phyloP scores from a whole-genome alignment of 1,140 invertebrate species.

The Ceratosolen fusciceps region DNA sequence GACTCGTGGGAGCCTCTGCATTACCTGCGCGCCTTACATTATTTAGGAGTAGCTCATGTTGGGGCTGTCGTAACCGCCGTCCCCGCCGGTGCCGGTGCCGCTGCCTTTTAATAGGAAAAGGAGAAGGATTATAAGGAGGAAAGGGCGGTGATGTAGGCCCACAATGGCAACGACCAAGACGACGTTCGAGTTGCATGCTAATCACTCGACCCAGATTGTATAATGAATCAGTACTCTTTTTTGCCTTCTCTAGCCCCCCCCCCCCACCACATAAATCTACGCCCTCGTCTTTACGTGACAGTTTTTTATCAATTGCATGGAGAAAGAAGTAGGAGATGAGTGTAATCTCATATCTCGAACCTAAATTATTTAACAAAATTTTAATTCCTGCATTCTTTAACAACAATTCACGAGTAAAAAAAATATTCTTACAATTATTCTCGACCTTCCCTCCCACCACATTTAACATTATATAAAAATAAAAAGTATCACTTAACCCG shows the following conservation, averaged over 20 bases:
- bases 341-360: too few relatives aligned
- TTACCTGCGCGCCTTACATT: slow-evolving; percentile 63
- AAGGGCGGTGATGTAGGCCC: too few relatives aligned
- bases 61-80: too few relatives aligned
- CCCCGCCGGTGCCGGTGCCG: not conserved
- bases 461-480: too few relatives aligned
- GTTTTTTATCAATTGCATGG: slow-evolving; percentile 61
- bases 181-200: slow-evolving; percentile 68
- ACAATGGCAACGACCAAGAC: slow-evolving; percentile 57
- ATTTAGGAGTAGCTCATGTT: slow-evolving; percentile 66
- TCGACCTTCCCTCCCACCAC: too few relatives aligned
- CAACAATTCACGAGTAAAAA: too few relatives aligned
- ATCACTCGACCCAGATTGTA: slow-evolving; percentile 72
- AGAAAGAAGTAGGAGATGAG: too few relatives aligned
- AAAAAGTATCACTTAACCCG: too few relatives aligned
- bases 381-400: too few relatives aligned
- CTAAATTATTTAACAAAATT: too few relatives aligned
- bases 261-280: not conserved
- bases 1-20: slow-evolving; percentile 37
- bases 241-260: slow-evolving; percentile 52
- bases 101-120: not conserved
- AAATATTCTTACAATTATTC: too few relatives aligned
- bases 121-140: too few relatives aligned
- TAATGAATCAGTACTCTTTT: slow-evolving; percentile 72
- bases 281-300: slow-evolving; percentile 63